Conservation (phyloP, 2,888 invertebrate genomes). For the Watsonalla binaria region DNA sequence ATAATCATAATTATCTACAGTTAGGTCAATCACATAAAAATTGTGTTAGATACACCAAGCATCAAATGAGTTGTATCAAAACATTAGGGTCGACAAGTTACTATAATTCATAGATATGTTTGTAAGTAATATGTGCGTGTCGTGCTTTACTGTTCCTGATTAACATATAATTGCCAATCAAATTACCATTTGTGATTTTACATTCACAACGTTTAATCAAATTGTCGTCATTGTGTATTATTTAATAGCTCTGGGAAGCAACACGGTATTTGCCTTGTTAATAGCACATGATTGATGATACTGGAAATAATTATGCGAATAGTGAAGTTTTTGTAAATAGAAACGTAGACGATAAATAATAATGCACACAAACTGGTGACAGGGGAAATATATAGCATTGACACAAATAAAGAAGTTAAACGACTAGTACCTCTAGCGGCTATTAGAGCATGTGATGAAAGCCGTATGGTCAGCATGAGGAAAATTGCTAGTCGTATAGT, state of each 20-base stretch:
- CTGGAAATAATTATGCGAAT: too few relatives aligned
- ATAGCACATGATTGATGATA: not conserved
- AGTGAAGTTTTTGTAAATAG: too few relatives aligned
- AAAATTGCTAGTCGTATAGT: constrained; percentile 45
- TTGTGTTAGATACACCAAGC: not conserved
- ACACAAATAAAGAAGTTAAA: constrained; percentile 32
- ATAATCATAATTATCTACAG: not conserved
- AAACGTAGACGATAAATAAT: too few relatives aligned
- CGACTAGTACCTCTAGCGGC: constrained; percentile 34
- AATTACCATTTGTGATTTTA: constrained; percentile 48
- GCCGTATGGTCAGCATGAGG: constrained; percentile 44
- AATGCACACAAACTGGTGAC: not conserved
- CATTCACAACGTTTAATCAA: constrained; percentile 45
- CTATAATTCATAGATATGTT: constrained; percentile 5
- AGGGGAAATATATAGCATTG: constrained; percentile 14
- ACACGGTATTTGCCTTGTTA: constrained; percentile 23
- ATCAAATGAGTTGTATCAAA: not conserved
- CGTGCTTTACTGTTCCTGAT: constrained; percentile 46
- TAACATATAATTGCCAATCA: constrained; percentile 56
- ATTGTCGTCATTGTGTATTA: constrained; percentile 31
- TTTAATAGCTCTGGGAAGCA: constrained; percentile 31
- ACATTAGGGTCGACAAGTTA: constrained; percentile 18
- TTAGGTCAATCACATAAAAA: not conserved
- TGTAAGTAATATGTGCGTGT: constrained; percentile 28
- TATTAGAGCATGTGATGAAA: constrained; percentile 56